Evolutionary conservation across 2,888 invertebrate species (phyloP).

Genomic region (Drosophila koepferae): DNA sequence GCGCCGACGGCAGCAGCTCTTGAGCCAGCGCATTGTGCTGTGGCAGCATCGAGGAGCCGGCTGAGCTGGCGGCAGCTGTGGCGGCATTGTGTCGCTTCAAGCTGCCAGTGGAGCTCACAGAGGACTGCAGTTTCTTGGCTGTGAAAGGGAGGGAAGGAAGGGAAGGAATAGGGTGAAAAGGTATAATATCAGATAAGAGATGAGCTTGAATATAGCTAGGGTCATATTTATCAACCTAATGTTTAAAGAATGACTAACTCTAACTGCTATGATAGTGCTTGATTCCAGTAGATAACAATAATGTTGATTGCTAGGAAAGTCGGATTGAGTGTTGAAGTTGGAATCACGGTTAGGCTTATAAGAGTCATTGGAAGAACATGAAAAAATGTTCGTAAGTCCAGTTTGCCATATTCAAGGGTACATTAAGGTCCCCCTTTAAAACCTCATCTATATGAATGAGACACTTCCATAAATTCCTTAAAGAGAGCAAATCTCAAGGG

Average conservation of each 20-base stretch:
- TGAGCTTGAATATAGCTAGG: background rate
- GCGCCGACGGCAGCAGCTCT: slow-evolving; percentile 52
- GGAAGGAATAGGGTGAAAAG: no score
- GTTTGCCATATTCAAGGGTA: background rate
- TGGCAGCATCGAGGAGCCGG: slow-evolving; percentile 23
- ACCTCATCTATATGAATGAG: background rate
- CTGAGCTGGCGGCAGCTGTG: background rate
- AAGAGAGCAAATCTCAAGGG: background rate
- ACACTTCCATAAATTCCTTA: background rate
- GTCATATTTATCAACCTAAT: background rate
- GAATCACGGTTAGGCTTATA: background rate
- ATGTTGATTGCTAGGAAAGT: no score
- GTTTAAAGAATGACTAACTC: background rate
- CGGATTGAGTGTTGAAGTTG: no score
- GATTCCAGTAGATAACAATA: background rate
- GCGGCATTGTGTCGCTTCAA: slow-evolving; percentile 53
- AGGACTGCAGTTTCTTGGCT: slow-evolving; percentile 61
- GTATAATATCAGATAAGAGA: background rate
- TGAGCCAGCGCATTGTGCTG: slow-evolving; percentile 37
- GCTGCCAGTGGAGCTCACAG: slow-evolving; percentile 51
- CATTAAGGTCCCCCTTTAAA: background rate
- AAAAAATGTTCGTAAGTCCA: background rate
- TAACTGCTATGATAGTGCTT: background rate
- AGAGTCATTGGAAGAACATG: no score
- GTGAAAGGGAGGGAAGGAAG: background rate